Base-by-base conservation (phyloP, 1,140 invertebrate genomes). In the Globodera rostochiensis region DNA sequence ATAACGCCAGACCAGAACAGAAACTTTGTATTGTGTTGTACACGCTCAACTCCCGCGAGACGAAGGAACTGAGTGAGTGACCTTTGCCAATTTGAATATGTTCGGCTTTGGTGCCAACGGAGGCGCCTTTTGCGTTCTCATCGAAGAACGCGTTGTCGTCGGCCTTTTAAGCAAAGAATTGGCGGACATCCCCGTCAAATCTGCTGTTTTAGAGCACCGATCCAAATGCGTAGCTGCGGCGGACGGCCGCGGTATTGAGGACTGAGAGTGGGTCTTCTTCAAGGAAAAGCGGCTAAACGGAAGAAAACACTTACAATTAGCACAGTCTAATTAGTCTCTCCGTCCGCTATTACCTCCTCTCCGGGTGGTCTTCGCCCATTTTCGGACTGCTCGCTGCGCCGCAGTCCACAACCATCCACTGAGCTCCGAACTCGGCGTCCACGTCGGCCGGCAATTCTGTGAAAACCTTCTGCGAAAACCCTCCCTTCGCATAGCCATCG, bases 381-480 rank as follows among this genome's bases (percentile, higher is more conserved):
- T 64, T 64, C 5, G 57, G 11, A 64, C 57, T 4, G 1, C 19
- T 64, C 3, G 57, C 19, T 15, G 19, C 21, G 13, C 70, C 64
- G 13, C 77, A 78, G 25, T 78, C 77, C 21, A 78, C 21, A 36
- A 69, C 46, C 11, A 78, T 78, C 36, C 66, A 66, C 36, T 78
- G 77, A 13, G 77, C 64, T 13, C 9, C 66, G 46, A 64, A 47
- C 45, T 69, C 64, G 36, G 21, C 46, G 21, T 45, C 50, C 8
- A 25, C 77, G 47, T 21, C 7, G 4, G n/a, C 64, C 13, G 70
- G 25, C 46, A 50, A 50, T 21, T 78, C 57, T 19, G 21, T 47
- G 5, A 5, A 6, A 49, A 9, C 76, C 13, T 70, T 64, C 8
- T 49, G 70, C 46, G 6, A 45, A 6, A n/a, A 64, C 45, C 69